These are phyloP conservation scores for Cyclophora punctaria DNA, from an alignment of 2,888 invertebrate genomes.

Conservation along the genomic window DNA sequence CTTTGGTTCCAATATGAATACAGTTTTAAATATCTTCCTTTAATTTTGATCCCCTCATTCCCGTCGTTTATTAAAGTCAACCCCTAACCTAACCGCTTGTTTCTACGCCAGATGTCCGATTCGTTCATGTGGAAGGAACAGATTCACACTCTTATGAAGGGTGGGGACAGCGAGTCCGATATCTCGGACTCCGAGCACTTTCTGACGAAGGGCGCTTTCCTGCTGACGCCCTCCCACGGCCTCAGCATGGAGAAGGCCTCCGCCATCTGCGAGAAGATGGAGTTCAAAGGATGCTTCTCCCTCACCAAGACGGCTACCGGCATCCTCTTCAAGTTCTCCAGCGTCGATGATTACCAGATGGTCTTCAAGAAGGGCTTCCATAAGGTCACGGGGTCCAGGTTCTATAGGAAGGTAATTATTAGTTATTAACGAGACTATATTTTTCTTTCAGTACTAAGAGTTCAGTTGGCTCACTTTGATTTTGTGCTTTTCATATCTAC, in stretches of 20 bases:
- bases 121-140: conserved; percentile 72
- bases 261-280: conserved; percentile 90
- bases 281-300: conserved; percentile 89
- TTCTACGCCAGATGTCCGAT: conserved; percentile 56
- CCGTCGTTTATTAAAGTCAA: no score
- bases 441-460: conserved; percentile 2
- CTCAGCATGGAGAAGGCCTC: conserved; percentile 90
- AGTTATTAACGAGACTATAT: conserved; percentile 5
- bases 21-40: no score
- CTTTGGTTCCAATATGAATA: no score
- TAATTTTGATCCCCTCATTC: no score
- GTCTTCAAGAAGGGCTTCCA: conserved; percentile 92
- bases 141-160: conserved; percentile 76
- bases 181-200: conserved; percentile 84
- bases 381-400: conserved; percentile 88
- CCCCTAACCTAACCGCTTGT: no score
- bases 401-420: conserved; percentile 85
- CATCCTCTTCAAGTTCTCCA: conserved; percentile 90
- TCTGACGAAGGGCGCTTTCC: conserved; percentile 87
- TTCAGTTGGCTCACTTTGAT: no score
- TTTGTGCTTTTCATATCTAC: no score
- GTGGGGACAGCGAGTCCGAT: conserved; percentile 87
- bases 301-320: conserved; percentile 92
- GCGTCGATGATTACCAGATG: conserved; percentile 89
- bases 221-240: conserved; percentile 89